Evolutionary conservation across 2,113 vertebrate species (phyloP).

Genomic region (Bagarius yarrelli): DNA sequence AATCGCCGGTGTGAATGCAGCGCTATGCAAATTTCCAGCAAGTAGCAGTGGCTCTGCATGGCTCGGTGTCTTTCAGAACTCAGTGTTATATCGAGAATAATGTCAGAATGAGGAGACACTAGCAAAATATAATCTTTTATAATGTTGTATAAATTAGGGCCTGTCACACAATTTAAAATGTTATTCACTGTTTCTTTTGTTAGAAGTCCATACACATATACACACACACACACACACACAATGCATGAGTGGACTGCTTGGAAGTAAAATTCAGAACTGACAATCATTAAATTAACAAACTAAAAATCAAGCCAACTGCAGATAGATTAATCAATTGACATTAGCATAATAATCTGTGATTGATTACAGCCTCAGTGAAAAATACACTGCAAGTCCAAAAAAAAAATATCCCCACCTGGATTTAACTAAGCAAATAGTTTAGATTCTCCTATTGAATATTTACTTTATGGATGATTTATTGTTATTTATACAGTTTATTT

Average conservation of each 20-base stretch:
- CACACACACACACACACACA: slow-evolving; percentile 9
- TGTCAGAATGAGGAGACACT: neutral
- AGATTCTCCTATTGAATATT: no score
- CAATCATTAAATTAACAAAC: slow-evolving; percentile 53
- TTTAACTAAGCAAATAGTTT: no score
- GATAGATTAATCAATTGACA: slow-evolving; percentile 54
- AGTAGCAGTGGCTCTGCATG: slow-evolving; percentile 11
- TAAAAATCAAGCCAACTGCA: slow-evolving; percentile 49
- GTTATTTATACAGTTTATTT: no score
- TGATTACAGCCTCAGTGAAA: slow-evolving; percentile 31
- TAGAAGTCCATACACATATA: neutral
- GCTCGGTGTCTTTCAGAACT: neutral
- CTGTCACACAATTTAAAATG: neutral
- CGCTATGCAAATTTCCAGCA: slow-evolving; percentile 59
- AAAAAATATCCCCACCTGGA: no score
- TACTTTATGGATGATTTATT: no score
- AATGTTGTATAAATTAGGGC: neutral
- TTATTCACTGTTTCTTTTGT: neutral
- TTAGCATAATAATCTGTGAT: slow-evolving; percentile 47
- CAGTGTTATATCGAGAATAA: neutral
- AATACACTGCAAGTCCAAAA: neutral
- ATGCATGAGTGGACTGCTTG: slow-evolving; percentile 32
- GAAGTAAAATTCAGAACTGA: slow-evolving; percentile 55
- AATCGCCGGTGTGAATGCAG: slow-evolving; percentile 71
- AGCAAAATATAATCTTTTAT: neutral